phyloP scores from a whole-genome alignment of 2,888 invertebrate genomes.

The Mantis religiosa region DNA sequence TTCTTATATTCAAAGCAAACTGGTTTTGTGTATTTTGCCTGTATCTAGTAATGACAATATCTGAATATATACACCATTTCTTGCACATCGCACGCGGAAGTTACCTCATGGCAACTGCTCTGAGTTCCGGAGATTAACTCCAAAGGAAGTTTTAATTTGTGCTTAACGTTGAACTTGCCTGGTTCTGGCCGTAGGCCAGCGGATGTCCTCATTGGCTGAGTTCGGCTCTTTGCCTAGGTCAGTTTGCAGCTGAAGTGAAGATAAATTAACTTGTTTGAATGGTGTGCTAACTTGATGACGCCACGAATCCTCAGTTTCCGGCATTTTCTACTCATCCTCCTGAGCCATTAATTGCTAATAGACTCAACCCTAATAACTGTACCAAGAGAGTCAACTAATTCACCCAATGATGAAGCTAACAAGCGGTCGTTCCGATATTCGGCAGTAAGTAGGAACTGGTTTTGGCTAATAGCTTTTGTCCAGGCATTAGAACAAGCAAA shows the following conservation, averaged over 20 bases:
- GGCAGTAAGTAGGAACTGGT: too few relatives aligned
- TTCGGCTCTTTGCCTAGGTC: not conserved
- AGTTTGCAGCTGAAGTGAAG: not conserved
- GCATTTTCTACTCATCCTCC: not conserved
- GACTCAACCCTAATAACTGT: not conserved
- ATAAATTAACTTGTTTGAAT: not conserved
- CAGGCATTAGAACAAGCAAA: too few relatives aligned
- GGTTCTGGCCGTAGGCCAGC: not conserved
- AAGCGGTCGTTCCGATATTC: too few relatives aligned
- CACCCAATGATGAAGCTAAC: too few relatives aligned
- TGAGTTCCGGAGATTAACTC: not conserved
- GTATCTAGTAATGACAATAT: too few relatives aligned
- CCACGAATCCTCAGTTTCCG: too few relatives aligned
- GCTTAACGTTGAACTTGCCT: not conserved
- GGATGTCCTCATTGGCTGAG: not conserved
- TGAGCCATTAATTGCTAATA: not conserved
- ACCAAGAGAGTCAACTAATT: not conserved
- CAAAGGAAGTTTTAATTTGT: not conserved
- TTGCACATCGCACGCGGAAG: too few relatives aligned
- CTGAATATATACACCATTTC: too few relatives aligned
- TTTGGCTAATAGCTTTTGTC: too few relatives aligned
- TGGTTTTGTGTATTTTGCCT: too few relatives aligned
- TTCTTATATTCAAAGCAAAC: too few relatives aligned
- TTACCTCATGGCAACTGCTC: not conserved
- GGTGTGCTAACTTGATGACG: not conserved